Evolutionary conservation across 2,113 vertebrate genomes (phyloP), one percentile per base, ranked within the genome.

Genomic region (Herpetotheres cachinnans): DNA sequence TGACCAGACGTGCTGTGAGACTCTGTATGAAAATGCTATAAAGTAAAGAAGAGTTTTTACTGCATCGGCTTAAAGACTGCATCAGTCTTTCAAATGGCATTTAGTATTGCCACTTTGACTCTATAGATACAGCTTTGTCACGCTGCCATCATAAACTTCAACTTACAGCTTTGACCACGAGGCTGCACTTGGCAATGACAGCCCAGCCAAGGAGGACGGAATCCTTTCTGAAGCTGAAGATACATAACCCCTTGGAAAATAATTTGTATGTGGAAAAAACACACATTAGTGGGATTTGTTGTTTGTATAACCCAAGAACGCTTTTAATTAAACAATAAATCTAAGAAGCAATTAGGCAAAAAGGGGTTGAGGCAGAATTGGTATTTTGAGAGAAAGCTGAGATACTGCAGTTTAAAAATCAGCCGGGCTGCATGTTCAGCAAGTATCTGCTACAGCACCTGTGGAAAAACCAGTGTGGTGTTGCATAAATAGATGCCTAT

Each of bases 321-420:
- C 79, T 95, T 97, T 97, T 97, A 98, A 97, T 97, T 94, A 96
- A 97, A 97, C 93, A 91, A 97, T 95, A 97, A 96, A 97, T 97
- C 95, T 97, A 85, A 91, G 93, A 93, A 96, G 90, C 96, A 97
- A 97, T 96, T 95, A 97, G 95, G 93, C 82, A 97, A 97, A 93
- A 90, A 93, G 77, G 66, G 83, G 94, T 79, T 96, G 91, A 95
- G 87, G 88, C 86, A 94, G 89, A 85, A 94, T 88, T 90, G 85
- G 93, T 92, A 94, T 96, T 97, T 96, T 97, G 95, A 97, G 96
- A 95, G 87, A 93, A 94, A 89, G 87, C 90, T 89, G 93, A 92
- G 89, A 73, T 96, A 95, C 29, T 96, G 83, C 94, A 70, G 71
- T 90, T 96, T 95, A 82, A 92, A 89, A 95, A 85, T 97, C 96